Evolutionary conservation across 2,113 vertebrate genomes (phyloP), one percentile per base, ranked within the genome.

Genomic region (Pleuronectes platessa): DNA sequence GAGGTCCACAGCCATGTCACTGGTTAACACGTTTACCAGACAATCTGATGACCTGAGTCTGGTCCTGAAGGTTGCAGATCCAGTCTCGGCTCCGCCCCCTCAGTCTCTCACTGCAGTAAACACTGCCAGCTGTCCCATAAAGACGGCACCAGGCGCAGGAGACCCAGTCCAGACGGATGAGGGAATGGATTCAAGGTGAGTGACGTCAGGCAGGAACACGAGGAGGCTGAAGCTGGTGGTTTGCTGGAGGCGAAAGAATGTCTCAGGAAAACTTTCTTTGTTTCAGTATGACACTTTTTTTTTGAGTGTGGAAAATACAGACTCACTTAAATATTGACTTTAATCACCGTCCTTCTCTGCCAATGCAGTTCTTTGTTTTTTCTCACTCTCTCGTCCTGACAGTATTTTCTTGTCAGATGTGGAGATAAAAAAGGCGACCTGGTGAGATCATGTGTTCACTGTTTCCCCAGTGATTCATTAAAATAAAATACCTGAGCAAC

Each of bases 71-170:
- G 45, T 47, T 47, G 45, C 45, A 47, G 45, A 17, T 47, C 15
- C 45, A 47, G 45, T 17, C 45, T 17, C 45, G 13, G 45, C 45
- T 47, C 51, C 8, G 20, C 6, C 18, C 51, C 14, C 20, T n/a
- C 51, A 54, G 18, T 15, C 51, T n/a, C 51, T n/a, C 20, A 8
- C 18, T 20, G 10, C 21, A 31, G 23, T 86, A 89, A 90, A 82
- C 7, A 74, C 47, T 87, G 81, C 86, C 89, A 90, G 86, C 82
- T 88, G 89, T 70, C 71, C 71, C 61, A 24, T 84, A 76, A 82
- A 88, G 68, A 76, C 21, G 47, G 12, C 61, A 56, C 78, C 75
- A 82, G 0, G 14, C 59, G 71, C 71, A 70, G 70, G 42, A 2
- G 23, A 56, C 65, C 60, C 55, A 2, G 31, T 76, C 78, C 81